Percentiles rank a stretch among this genome's conserved stretches.
phyloP scores from a whole-genome alignment of 2,113 vertebrate species.

The Tragelaphus buxtoni region DNA sequence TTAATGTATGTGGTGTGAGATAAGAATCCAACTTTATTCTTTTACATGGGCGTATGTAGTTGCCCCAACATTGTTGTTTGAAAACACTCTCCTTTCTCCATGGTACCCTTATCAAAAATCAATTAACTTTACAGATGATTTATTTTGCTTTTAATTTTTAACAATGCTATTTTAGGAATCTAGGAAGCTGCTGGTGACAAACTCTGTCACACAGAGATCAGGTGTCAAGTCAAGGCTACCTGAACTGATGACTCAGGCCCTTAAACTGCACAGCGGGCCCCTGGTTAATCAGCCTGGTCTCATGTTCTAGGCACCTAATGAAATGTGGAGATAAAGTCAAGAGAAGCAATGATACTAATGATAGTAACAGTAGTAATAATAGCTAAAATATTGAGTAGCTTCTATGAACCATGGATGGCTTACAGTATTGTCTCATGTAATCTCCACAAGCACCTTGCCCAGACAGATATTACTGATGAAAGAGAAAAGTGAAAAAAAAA shows the following conservation, averaged over 20 bases:
- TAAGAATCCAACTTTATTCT: not conserved
- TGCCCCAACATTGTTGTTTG: not conserved
- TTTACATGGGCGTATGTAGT: not conserved
- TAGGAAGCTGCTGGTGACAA: not conserved
- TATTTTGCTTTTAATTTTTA: not conserved
- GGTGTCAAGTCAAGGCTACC: not conserved
- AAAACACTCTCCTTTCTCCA: not conserved
- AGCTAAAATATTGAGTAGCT: not conserved
- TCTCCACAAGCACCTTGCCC: not conserved
- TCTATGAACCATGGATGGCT: rapidly evolving
- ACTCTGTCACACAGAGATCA: not conserved
- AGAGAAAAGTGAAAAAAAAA: not conserved
- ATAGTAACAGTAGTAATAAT: not conserved
- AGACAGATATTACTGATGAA: not conserved
- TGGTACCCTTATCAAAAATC: not conserved
- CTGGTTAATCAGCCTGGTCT: not conserved
- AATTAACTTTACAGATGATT: not conserved
- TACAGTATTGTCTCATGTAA: not conserved
- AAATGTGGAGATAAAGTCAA: not conserved
- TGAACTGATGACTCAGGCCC: not conserved
- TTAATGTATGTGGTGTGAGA: not conserved
- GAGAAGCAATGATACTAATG: not conserved
- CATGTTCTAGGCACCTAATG: not conserved
- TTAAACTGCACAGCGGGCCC: no score
- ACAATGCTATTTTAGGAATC: not conserved